Evolutionary conservation across 2,797 vertebrate genomes (phyloP), one percentile per base, ranked within the genome.

Genomic region (Spondyliosoma cantharus): DNA sequence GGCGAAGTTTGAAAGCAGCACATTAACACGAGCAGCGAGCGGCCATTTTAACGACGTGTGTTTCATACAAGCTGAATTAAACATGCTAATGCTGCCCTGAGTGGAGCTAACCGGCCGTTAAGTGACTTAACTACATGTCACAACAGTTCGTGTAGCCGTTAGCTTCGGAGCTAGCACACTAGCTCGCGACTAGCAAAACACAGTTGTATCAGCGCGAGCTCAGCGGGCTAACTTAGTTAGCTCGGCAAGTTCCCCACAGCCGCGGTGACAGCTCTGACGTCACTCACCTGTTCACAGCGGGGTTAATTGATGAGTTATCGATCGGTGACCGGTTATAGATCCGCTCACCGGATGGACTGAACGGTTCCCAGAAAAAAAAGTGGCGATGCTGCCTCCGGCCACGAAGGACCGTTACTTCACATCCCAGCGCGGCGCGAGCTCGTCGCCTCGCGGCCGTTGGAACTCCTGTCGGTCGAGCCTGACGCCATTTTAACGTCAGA

Each of bases 281-380:
- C 0, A 8, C 69, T 54, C n/a, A 52, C 73, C 69, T 13, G 76
- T 16, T 17, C 2, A 1, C 1, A 15, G 7, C 42, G 2, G 48
- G 29, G 27, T 8, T 61, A 2, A 61, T 62, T 71, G 13, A 61
- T 5, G 0, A 4, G 53, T 52, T 71, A 60, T 61, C 60, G 46
- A 67, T 32, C 17, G 13, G 46, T 27, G 53, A 32, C 58, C 81
- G 69, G 76, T 17, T 20, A 3, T 4, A 45, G 53, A 12, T 52
- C 7, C 71, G 71, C 81, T 76, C 80, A 79, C 88, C 91, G 89
- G 88, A 90, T 83, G 84, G 77, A 86, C 80, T 1, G 63, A 76
- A 7, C 46, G 59, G 74, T 16, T 82, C 76, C 70, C 67, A 45
- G 48, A 46, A 42, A 74, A 79, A 78, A 3, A 82, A 87, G 84